Evolutionary conservation across 2,888 invertebrate genomes (phyloP), one percentile per base, ranked within the genome.

Genomic region (Hirtodrosophila trivittata): DNA sequence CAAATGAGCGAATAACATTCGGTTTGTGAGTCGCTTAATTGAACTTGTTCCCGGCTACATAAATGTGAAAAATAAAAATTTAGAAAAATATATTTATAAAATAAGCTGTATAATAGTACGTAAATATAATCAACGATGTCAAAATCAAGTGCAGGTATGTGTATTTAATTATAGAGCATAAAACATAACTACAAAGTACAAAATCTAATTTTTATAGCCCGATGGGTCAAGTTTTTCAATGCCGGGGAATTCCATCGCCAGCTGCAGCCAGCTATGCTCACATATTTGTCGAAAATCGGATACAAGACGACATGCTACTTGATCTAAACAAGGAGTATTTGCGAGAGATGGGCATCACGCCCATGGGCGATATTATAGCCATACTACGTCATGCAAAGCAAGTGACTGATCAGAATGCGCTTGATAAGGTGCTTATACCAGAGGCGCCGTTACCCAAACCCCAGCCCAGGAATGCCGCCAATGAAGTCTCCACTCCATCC

Each of bases 321-420:
- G 97, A 97, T 77, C 91, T 97, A 9, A 96, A 95, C 75, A 97
- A 97, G 83, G 97, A 97, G 75, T 96, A 96, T 87, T 91, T 97
- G 1, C 93, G 94, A 52, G 97, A 97, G 66, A 97, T 97, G 97
- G 97, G 96, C 0, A 96, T 97, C 25, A 93, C 93, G 0, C 93
- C 86, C 92, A 97, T 92, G 93, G 94, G 90, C 85, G 95, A 92
- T 90, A 94, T 91, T 90, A 95, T 92, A 91, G 94, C 92, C 91
- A 96, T 93, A 92, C 93, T 92, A 90, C 93, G 93, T 37, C 93
- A 93, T 72, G 92, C 93, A 0, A 93, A 93, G 86, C 91, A 91
- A 73, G 93, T 93, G 1, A 92, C 92, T 49, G 93, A 93, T 69
- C 92, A 91, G 70, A 91, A 92, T 8, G 93, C 93, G 0, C 89